Conservation (phyloP, 2,797 vertebrate genomes). For the Spatula versicolor region DNA sequence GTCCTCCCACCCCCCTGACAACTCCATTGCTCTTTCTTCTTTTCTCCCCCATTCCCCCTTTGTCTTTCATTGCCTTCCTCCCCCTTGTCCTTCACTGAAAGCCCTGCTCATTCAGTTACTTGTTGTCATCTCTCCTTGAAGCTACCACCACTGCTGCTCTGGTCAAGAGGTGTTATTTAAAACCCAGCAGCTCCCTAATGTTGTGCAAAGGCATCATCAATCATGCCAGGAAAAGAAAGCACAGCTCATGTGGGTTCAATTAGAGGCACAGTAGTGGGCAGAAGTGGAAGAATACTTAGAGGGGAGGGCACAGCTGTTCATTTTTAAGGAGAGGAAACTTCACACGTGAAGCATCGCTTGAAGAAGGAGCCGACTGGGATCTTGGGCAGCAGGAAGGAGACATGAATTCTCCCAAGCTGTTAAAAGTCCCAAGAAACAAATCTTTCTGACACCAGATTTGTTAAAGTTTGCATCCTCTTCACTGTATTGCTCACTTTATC, state of each 20-base stretch:
- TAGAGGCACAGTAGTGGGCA: conserved; percentile 81
- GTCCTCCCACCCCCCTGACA: conserved; percentile 7
- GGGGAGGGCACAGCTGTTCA: conserved; percentile 81
- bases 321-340: conserved; percentile 82
- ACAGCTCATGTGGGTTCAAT: conserved; percentile 81
- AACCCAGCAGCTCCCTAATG: conserved; percentile 74
- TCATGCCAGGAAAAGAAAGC: conserved; percentile 75
- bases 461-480: conserved; percentile 52
- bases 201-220: conserved; percentile 76
- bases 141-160: conserved; percentile 65
- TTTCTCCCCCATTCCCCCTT: neutral
- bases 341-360: conserved; percentile 70
- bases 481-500: neutral
- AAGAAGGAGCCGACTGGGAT: conserved; percentile 57
- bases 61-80: conserved; percentile 49
- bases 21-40: conserved; percentile 23
- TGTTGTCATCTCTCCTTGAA: conserved; percentile 72
- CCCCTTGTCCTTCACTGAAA: conserved; percentile 57
- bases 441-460: conserved; percentile 51
- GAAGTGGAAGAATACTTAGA: conserved; percentile 81
- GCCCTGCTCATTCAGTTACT: conserved; percentile 30
- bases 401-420: conserved; percentile 59
- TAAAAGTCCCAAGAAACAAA: conserved; percentile 54
- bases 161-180: conserved; percentile 76
- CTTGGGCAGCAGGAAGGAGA: conserved; percentile 67